Evolutionary conservation across 2,888 invertebrate genomes (phyloP), one percentile per base, ranked within the genome.

Genomic region (Abrostola tripartita): DNA sequence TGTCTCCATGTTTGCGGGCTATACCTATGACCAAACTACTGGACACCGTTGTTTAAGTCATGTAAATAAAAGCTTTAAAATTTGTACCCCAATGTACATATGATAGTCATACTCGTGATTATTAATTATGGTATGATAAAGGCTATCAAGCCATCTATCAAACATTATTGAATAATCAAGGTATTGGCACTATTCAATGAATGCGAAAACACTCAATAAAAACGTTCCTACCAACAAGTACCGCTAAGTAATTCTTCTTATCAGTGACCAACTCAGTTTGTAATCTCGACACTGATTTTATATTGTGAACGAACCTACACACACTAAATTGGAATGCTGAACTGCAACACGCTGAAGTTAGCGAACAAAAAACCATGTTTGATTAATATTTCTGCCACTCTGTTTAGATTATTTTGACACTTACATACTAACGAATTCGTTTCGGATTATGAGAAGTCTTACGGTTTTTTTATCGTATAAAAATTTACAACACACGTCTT

Each of bases 191-290:
- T 49, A 50, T 59, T 49, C 12, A 58, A 51, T 12, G 40, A 42
- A 44, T 36, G 40, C n/a, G 0, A 10, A 47, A 37, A 60, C 9
- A 51, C 41, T 37, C 5, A 58, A 52, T 12, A 52, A 58, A 56
- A 49, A 36, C 7, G 42, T 64, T 60, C 47, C n/a, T 56, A 60
- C 42, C 12, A 53, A 36, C 44, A 40, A 6, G n/a, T n/a, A 24
- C 24, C 24, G 24, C 24, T 49, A 24, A 41, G 11, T 61, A 44
- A 36, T 59, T 42, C 12, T 37, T 41, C 67, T 74, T 76, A 76
- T 74, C 74, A 74, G 61, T 40, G 52, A 5, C 10, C 51, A 63
- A 52, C 71, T 54, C 41, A 12, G 64, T 72, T 41, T 57, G 35
- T 68, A 60, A 74, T 74, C 72, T 64, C 24, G 10, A 37, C 7